Percentiles rank a stretch among this genome's conserved stretches.
Evolutionary conservation across 2,888 invertebrate genomes (phyloP).

Genomic region (Cenopis cana): DNA sequence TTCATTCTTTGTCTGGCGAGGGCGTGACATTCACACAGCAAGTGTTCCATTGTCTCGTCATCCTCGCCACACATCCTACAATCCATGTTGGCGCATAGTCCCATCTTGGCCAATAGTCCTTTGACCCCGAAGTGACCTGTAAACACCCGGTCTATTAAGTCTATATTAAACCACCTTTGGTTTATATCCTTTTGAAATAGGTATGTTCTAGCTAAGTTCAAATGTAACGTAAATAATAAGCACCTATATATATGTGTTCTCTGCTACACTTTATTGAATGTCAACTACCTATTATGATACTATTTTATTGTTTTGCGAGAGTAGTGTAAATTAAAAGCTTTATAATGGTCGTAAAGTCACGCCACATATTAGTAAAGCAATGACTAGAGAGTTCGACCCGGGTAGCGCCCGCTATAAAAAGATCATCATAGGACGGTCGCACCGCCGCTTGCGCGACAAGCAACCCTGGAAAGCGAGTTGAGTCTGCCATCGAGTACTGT

Average conservation of each 20-base stretch:
- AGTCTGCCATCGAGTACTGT: slow-evolving; percentile 85
- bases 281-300: slow-evolving; percentile 38
- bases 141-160: too few relatives aligned
- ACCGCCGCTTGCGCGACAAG: slow-evolving; percentile 77
- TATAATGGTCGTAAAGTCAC: slow-evolving; percentile 64
- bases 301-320: slow-evolving; percentile 36
- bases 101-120: too few relatives aligned
- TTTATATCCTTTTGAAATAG: neutral
- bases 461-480: slow-evolving; percentile 85
- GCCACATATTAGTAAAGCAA: slow-evolving; percentile 61
- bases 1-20: too few relatives aligned
- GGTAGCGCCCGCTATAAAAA: slow-evolving; percentile 84
- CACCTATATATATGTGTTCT: too few relatives aligned
- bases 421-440: slow-evolving; percentile 80
- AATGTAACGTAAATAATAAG: slow-evolving; percentile 14
- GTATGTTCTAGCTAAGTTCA: too few relatives aligned
- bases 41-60: too few relatives aligned
- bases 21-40: too few relatives aligned
- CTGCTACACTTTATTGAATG: slow-evolving; percentile 39
- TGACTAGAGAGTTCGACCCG: slow-evolving; percentile 75
- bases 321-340: slow-evolving; percentile 45
- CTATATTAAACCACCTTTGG: neutral
- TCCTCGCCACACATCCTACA: too few relatives aligned
- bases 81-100: too few relatives aligned
- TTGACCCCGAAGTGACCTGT: too few relatives aligned